Evolutionary conservation across 2,797 vertebrate genomes (phyloP).

Genomic region (Crenichthys baileyi): DNA sequence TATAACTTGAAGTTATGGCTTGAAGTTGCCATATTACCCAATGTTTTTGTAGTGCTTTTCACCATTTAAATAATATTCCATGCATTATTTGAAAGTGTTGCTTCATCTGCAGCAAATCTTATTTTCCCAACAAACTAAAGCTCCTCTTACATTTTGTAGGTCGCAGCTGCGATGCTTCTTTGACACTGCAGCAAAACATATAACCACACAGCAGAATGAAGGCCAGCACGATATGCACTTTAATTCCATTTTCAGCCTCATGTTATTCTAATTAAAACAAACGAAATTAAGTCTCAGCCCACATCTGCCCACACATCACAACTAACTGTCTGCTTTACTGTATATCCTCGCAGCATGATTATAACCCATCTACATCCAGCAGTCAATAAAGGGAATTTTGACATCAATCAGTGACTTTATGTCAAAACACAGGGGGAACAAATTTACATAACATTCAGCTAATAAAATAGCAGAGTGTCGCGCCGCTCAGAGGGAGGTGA

Average conservation of each 20-base stretch:
- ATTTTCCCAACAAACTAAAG: slow-evolving; percentile 40
- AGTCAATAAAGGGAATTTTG: slow-evolving; percentile 38
- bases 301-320: slow-evolving; percentile 33
- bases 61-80: not conserved
- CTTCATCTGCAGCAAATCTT: slow-evolving; percentile 24
- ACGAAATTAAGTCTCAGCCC: slow-evolving; percentile 13
- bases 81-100: slow-evolving; percentile 21
- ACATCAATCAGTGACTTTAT: slow-evolving; percentile 48
- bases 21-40: not conserved
- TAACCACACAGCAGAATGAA: slow-evolving; percentile 25
- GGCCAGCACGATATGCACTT: slow-evolving; percentile 8
- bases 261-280: slow-evolving; percentile 16
- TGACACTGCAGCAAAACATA: slow-evolving; percentile 29
- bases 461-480: slow-evolving; percentile 47
- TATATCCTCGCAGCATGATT: slow-evolving; percentile 17
- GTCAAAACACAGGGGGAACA: slow-evolving; percentile 42
- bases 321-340: slow-evolving; percentile 13
- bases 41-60: not conserved
- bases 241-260: slow-evolving; percentile 11
- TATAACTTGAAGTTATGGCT: not conserved
- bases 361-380: slow-evolving; percentile 32
- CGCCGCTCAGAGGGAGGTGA: slow-evolving; percentile 49
- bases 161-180: slow-evolving; percentile 38
- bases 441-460: slow-evolving; percentile 63
- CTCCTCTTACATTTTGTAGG: slow-evolving; percentile 43